phyloP scores from a whole-genome alignment of 2,888 invertebrate genomes.

The Volucella zonaria region DNA sequence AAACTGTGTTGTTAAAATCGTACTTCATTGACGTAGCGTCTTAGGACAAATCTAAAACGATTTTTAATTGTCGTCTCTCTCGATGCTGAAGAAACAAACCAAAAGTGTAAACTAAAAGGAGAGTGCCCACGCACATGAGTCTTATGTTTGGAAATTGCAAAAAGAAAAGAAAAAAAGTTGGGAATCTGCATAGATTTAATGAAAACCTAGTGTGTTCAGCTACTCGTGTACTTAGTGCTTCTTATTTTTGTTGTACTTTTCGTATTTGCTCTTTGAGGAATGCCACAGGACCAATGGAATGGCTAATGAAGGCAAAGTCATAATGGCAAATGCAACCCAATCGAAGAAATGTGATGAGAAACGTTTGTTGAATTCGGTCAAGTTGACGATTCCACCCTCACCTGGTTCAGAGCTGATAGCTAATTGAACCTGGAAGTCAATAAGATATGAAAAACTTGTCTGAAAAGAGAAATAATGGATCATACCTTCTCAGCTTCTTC shows the following conservation, averaged over 20 bases:
- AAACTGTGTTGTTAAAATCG: constrained; percentile 50
- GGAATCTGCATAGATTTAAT: constrained; percentile 28
- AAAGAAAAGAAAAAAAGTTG: constrained; percentile 11
- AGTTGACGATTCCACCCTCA: constrained; percentile 96
- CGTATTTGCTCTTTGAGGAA: constrained; percentile 97
- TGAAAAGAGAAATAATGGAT: neutral
- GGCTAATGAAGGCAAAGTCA: constrained; percentile 96
- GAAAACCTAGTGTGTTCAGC: constrained; percentile 18
- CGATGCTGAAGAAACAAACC: constrained; percentile 40
- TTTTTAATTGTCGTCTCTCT: constrained; percentile 72
- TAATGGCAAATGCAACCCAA: constrained; percentile 98
- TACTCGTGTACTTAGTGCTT: constrained; percentile 83
- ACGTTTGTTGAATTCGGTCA: constrained; percentile 96
- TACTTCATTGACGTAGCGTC: constrained; percentile 51
- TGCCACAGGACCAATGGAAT: constrained; percentile 98
- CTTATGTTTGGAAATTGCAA: constrained; percentile 45
- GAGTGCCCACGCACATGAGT: constrained; percentile 46
- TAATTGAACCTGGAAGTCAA: constrained; percentile 85
- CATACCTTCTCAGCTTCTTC: constrained; percentile 91
- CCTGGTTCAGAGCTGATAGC: constrained; percentile 94
- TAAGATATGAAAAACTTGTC: neutral
- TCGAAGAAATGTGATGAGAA: constrained; percentile 98
- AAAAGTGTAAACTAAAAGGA: constrained; percentile 43
- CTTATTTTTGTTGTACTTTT: constrained; percentile 89
- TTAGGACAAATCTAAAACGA: constrained; percentile 80